These are phyloP conservation scores for Carterocephalus palaemon DNA, from an alignment of 2,888 invertebrate species.

Conservation along the genomic window DNA sequence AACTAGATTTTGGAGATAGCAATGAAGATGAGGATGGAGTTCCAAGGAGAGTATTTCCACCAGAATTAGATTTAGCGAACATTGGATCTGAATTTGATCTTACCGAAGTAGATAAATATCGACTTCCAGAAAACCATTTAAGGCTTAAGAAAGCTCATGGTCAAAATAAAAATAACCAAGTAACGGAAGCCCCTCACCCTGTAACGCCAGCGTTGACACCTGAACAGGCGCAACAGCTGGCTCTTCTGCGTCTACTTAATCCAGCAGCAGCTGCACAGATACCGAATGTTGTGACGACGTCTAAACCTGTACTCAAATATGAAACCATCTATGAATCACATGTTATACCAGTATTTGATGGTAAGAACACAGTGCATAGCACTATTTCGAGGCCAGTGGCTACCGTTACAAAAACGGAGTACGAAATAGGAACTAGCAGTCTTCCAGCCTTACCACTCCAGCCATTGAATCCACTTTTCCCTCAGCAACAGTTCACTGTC, in stretches of 20 bases:
- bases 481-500: conserved; percentile 84
- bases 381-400: conserved; percentile 89
- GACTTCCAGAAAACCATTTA: conserved; percentile 74
- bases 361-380: conserved; percentile 85
- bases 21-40: conserved; percentile 81
- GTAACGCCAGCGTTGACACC: conserved; percentile 79
- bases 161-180: conserved; percentile 66
- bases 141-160: conserved; percentile 72
- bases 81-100: conserved; percentile 86
- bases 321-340: conserved; percentile 91
- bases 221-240: conserved; percentile 87
- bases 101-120: conserved; percentile 83
- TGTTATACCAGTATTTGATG: conserved; percentile 87
- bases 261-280: conserved; percentile 83
- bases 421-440: conserved; percentile 86
- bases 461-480: conserved; percentile 77
- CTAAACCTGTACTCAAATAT: conserved; percentile 85
- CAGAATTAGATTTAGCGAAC: conserved; percentile 84
- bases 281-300: conserved; percentile 86
- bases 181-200: conserved; percentile 71
- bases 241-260: conserved; percentile 84
- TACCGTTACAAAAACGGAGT: conserved; percentile 88
- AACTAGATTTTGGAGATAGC: conserved; percentile 91
- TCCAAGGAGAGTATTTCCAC: conserved; percentile 76
- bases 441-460: conserved; percentile 79